Base-by-base conservation (phyloP, 2,797 vertebrate genomes). In the Danio tinwini region DNA sequence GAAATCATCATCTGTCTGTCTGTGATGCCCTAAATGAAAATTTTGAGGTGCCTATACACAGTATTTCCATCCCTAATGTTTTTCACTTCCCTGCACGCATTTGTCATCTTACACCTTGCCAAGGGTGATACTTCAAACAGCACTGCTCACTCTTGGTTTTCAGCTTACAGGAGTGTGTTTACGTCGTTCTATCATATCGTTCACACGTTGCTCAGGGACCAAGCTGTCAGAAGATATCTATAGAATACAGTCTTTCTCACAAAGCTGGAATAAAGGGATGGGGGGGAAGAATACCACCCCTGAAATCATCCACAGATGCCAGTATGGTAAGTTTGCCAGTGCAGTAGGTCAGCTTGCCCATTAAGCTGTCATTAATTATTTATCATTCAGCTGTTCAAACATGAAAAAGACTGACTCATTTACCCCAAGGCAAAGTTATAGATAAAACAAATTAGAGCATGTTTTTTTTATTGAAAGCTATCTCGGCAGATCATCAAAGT, bases 281-380 rank as follows among this genome's bases (percentile, higher is more conserved):
- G 7, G 16, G 13, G 4, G 42, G 2, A 7, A 17, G 37, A 47
- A 58, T 56, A 58, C 65, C 55, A 50, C 76, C 29, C 53, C 10
- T 69, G 45, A 70, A 50, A 61, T 42, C 58, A 52, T 78, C 45
- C 70, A 52, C 13, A 78, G 65, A 78, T 42, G 44, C 56, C 37
- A 78, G 19, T 52, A 47, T 78, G 76, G 62, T 37, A 52, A 62
- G 56, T 71, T 71, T 78, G 67, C 39, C 76, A 63, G 76, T 71
- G 67, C 76, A 71, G 67, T 71, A 77, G 67, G 70, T 65, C 58
- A 49, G 74, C 70, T 77, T 73, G 67, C 76, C 78, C 79, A 76
- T 82, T 64, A 72, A 44, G 37, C 39, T 75, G 21, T 80, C 76
- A 50, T 82, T 62, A 74, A 76, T 74, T 81, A 81, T 84, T 81